phyloP scores from a whole-genome alignment of 2,113 vertebrate species.

The Strix aluco region DNA sequence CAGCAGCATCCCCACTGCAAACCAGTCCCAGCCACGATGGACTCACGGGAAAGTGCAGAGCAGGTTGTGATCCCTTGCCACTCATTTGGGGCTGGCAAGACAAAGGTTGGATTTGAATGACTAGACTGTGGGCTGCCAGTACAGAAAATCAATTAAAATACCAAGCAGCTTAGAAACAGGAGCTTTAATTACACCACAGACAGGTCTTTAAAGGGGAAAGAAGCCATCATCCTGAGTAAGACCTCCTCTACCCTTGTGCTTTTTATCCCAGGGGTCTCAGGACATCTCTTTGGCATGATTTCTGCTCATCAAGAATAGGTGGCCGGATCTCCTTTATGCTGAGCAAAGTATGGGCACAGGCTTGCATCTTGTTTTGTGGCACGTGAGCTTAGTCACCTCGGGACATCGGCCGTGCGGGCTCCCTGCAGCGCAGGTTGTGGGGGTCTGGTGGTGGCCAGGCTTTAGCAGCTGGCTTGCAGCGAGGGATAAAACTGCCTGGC shows the following conservation, averaged over 20 bases:
- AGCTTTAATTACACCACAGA: constrained; percentile 53
- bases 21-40: rapidly evolving
- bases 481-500: not conserved
- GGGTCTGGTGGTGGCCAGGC: not conserved
- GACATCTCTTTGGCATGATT: rapidly evolving
- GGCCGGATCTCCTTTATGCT: not conserved
- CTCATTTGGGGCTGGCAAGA: not conserved
- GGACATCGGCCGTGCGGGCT: rapidly evolving
- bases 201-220: constrained; percentile 13
- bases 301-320: not conserved
- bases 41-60: not conserved
- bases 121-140: constrained; percentile 30
- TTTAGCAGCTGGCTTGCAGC: not conserved
- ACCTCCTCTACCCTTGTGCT: not conserved
- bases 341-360: not conserved
- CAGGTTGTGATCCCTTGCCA: not conserved
- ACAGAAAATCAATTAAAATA: constrained; percentile 70
- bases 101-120: not conserved
- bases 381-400: rapidly evolving
- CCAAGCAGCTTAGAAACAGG: constrained; percentile 48
- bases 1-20: not conserved
- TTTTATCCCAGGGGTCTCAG: not conserved
- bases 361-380: rapidly evolving
- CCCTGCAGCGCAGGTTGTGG: rapidly evolving
- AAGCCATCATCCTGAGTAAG: not conserved